phyloP scores from a whole-genome alignment of 2,888 invertebrate species.

The Eupithecia subumbrata region DNA sequence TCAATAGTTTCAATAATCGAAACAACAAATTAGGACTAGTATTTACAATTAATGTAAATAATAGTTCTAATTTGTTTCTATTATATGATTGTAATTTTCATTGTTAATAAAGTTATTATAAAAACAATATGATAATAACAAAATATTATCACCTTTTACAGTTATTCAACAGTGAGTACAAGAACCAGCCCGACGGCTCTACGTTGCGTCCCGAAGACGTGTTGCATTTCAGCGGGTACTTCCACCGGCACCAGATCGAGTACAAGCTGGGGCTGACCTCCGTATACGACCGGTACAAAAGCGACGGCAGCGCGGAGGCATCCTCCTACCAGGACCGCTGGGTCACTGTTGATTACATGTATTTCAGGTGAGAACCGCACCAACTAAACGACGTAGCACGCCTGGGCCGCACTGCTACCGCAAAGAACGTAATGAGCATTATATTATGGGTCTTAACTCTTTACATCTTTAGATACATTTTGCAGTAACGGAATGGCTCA shows the following conservation, averaged over 20 bases:
- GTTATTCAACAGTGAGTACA: conserved; percentile 67
- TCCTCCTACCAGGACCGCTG: conserved; percentile 91
- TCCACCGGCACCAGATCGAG: conserved; percentile 85
- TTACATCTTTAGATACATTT: too few species aligned
- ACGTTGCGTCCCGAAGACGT: neutral
- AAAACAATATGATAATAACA: neutral
- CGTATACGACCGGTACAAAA: conserved; percentile 85
- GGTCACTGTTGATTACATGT: conserved; percentile 96
- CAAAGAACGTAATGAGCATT: neutral
- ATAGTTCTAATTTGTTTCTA: too few species aligned
- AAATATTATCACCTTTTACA: conserved; percentile 57
- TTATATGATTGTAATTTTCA: too few species aligned
- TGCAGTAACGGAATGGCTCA: too few species aligned
- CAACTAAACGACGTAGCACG: neutral
- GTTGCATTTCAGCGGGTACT: conserved; percentile 62
- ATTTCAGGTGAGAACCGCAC: conserved; percentile 85
- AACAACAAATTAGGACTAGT: too few species aligned
- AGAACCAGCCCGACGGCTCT: neutral
- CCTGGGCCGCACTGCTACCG: neutral
- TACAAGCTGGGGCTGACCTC: conserved; percentile 88
- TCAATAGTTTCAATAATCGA: too few species aligned
- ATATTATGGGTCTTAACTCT: neutral
- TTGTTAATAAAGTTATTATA: too few species aligned
- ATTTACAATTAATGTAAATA: too few species aligned
- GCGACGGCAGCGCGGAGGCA: conserved; percentile 80